Conservation (phyloP, 1,140 invertebrate genomes). For the Conus ventricosus region DNA sequence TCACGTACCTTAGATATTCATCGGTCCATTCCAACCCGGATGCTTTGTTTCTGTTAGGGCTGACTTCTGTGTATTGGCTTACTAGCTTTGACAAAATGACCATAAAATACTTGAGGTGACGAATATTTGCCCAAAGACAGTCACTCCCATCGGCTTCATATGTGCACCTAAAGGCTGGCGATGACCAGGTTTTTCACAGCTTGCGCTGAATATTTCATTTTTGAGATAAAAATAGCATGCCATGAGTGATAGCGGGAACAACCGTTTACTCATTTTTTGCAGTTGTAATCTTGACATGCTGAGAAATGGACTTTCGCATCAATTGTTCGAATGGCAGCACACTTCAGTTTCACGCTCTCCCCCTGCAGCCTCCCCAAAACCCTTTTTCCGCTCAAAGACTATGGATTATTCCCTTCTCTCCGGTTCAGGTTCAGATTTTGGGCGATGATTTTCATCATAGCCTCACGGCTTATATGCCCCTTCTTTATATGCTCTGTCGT, state of each 20-base stretch:
- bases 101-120: constrained; percentile 57
- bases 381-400: too few species aligned
- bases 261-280: not conserved
- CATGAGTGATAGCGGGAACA: not conserved
- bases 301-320: too few species aligned
- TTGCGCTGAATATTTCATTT: not conserved
- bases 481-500: too few species aligned
- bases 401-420: too few species aligned
- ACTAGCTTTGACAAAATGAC: constrained; percentile 56
- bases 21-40: constrained; percentile 67
- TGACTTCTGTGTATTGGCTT: constrained; percentile 58
- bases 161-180: constrained; percentile 48
- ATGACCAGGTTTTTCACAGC: not conserved
- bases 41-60: constrained; percentile 43
- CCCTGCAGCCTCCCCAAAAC: too few species aligned
- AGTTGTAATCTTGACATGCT: too few species aligned
- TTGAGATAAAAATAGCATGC: not conserved
- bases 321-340: too few species aligned
- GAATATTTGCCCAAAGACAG: constrained; percentile 58
- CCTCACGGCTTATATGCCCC: too few species aligned
- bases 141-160: constrained; percentile 38
- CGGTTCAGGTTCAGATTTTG: too few species aligned
- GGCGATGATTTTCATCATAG: too few species aligned
- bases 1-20: constrained; percentile 60
- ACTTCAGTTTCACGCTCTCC: too few species aligned